These are phyloP conservation scores for Prosopocoilus inquinatus DNA, from an alignment of 2,888 invertebrate species.

Conservation along the genomic window DNA sequence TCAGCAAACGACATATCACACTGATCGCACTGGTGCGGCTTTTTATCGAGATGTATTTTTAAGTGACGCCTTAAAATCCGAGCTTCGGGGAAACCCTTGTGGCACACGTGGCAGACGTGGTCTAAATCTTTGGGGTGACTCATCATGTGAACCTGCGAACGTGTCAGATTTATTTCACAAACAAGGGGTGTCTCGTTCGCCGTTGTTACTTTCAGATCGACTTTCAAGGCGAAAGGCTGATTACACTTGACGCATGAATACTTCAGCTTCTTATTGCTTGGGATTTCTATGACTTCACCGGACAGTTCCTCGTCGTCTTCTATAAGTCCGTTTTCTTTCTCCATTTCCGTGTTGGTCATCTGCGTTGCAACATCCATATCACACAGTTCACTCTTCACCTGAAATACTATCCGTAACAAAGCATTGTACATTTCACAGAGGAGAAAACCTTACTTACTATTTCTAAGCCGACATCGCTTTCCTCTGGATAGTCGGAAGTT, in stretches of 20 bases:
- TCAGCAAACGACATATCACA: slow-evolving; percentile 55
- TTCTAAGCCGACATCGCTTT: background rate
- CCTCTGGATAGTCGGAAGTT: slow-evolving; percentile 27
- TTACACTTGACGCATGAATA: slow-evolving; percentile 48
- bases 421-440: background rate
- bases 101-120: slow-evolving; percentile 46
- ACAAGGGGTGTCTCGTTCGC: background rate
- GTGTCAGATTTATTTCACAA: slow-evolving; percentile 1
- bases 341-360: slow-evolving; percentile 14
- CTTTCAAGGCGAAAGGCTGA: slow-evolving; percentile 45
- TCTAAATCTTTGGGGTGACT: slow-evolving; percentile 48
- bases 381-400: slow-evolving; percentile 10
- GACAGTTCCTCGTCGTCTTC: slow-evolving; percentile 4
- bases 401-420: background rate
- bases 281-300: background rate
- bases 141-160: slow-evolving; percentile 49
- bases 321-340: slow-evolving; percentile 10
- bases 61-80: slow-evolving; percentile 50
- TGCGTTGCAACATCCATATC: slow-evolving; percentile 6
- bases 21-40: slow-evolving; percentile 52
- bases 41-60: slow-evolving; percentile 52
- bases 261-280: slow-evolving; percentile 28
- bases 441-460: background rate
- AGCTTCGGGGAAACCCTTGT: slow-evolving; percentile 49
- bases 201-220: slow-evolving; percentile 45